Percentiles rank a stretch among this genome's conserved stretches.
phyloP scores from a whole-genome alignment of 2,888 invertebrate species.

The Caenorhabditis auriculariae region DNA sequence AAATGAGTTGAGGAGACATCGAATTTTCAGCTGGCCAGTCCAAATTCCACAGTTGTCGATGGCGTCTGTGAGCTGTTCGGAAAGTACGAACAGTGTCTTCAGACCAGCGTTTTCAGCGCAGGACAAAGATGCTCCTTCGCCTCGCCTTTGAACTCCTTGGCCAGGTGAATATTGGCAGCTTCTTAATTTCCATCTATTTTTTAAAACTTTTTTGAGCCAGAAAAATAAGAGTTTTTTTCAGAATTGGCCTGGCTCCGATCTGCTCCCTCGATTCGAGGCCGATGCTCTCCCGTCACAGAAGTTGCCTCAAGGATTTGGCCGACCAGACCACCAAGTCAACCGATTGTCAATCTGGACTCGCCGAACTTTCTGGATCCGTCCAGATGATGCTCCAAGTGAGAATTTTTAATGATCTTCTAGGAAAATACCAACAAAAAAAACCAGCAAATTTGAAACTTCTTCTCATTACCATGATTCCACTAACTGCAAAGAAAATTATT shows the following conservation, averaged over 20 bases:
- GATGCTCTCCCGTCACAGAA: conserved; percentile 45
- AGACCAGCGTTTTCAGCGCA: conserved; percentile 48
- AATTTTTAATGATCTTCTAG: too few species aligned
- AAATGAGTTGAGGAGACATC: conserved; percentile 1
- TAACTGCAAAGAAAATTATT: too few species aligned
- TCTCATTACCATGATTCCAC: too few species aligned
- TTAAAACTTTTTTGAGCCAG: too few species aligned
- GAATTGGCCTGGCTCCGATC: conserved; percentile 59
- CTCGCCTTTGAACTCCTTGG: conserved; percentile 58
- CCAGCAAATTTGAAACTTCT: too few species aligned
- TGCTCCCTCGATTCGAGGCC: conserved; percentile 46
- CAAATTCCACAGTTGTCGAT: conserved; percentile 51
- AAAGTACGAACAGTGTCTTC: conserved; percentile 48
- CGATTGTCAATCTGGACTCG: conserved; percentile 52
- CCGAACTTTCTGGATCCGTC: conserved; percentile 46
- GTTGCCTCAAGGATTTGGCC: conserved; percentile 45
- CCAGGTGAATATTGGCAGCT: conserved; percentile 30
- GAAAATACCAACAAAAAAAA: too few species aligned
- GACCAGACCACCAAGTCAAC: conserved; percentile 25
- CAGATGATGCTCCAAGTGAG: conserved; percentile 50
- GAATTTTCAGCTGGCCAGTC: conserved; percentile 35
- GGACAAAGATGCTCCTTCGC: conserved; percentile 54
- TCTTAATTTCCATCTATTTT: too few species aligned
- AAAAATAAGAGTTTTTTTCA: conserved; percentile 13
- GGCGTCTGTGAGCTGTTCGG: conserved; percentile 52